Evolutionary conservation across 2,113 vertebrate genomes (phyloP).

Genomic region (Picathartes gymnocephalus): DNA sequence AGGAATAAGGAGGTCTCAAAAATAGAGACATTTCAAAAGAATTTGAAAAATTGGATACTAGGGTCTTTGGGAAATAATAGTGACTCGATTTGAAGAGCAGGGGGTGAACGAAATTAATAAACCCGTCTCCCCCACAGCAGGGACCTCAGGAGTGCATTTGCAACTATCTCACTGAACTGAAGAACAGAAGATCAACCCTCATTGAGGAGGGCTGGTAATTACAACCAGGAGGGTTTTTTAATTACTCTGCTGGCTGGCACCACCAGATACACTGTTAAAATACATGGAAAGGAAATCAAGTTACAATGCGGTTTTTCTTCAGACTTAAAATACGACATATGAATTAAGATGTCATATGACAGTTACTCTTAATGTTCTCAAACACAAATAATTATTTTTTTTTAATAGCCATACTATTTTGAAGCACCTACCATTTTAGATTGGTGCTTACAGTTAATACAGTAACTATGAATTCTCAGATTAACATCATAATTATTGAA

Average conservation of each 20-base stretch:
- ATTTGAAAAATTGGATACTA: not conserved
- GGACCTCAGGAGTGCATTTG: fast-evolving
- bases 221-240: not conserved
- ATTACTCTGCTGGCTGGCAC: not conserved
- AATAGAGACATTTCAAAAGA: fast-evolving
- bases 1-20: not conserved
- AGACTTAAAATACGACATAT: not conserved
- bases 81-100: not conserved
- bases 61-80: not conserved
- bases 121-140: no score
- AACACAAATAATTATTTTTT: not conserved
- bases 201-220: not conserved
- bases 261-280: not conserved
- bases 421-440: not conserved
- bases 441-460: not conserved
- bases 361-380: not conserved
- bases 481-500: not conserved
- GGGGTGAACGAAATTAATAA: not conserved
- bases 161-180: not conserved
- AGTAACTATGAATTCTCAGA: not conserved
- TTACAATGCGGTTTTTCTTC: not conserved
- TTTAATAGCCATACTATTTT: not conserved
- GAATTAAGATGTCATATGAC: not conserved
- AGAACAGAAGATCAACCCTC: not conserved
- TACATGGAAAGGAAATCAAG: not conserved